phyloP scores from a whole-genome alignment of 2,888 invertebrate genomes.

The Sphinx pinastri region DNA sequence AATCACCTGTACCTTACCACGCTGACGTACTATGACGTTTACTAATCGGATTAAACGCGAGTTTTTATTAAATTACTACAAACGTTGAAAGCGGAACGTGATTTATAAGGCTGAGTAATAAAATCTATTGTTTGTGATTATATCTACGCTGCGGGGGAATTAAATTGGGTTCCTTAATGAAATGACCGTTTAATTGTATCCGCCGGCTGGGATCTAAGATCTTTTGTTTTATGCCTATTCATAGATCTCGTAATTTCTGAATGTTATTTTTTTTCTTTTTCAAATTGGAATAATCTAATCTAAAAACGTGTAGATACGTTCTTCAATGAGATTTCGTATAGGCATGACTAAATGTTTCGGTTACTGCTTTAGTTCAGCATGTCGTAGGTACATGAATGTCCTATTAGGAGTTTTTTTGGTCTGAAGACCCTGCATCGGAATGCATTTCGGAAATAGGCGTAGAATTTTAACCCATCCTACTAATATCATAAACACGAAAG shows the following conservation, averaged over 20 bases:
- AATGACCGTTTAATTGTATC: conserved; percentile 30
- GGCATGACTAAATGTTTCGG: no score
- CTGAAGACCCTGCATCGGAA: no score
- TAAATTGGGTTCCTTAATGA: conserved; percentile 32
- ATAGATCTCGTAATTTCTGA: not conserved
- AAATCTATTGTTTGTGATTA: conserved; percentile 50
- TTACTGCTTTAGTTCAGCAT: no score
- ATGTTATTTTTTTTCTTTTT: not conserved
- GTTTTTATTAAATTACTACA: conserved; percentile 54
- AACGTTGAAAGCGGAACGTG: conserved; percentile 48
- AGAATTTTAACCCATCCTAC: no score
- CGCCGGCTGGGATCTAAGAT: conserved; percentile 20
- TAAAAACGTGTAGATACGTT: no score
- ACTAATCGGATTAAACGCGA: conserved; percentile 52
- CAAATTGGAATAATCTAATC: no score
- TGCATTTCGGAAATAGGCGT: no score
- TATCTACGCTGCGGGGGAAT: conserved; percentile 30
- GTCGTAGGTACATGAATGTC: no score
- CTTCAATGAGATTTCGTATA: no score
- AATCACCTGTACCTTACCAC: not conserved
- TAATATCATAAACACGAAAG: no score
- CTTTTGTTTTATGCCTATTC: conserved; percentile 23
- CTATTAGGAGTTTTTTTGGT: not conserved
- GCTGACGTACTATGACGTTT: conserved; percentile 41
- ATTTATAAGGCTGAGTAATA: conserved; percentile 50